These are phyloP conservation scores for Dromius quadrimaculatus DNA, from an alignment of 2,888 invertebrate species.

Conservation along the genomic window DNA sequence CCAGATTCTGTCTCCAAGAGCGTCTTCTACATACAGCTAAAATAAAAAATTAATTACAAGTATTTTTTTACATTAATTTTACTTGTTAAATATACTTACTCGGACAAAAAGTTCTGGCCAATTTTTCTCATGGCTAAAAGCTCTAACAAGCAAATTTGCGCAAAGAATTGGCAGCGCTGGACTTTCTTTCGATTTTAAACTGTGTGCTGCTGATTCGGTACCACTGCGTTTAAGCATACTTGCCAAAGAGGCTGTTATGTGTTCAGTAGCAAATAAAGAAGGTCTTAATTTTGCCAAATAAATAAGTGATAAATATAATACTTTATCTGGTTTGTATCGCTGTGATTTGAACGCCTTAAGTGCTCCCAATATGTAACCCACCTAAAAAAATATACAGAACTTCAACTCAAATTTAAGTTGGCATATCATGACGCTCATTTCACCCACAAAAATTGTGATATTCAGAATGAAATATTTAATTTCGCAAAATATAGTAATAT, in stretches of 20 bases:
- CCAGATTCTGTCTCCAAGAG: constrained; percentile 93
- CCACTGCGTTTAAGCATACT: constrained; percentile 84
- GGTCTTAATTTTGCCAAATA: constrained; percentile 86
- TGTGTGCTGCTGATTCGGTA: constrained; percentile 68
- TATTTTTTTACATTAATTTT: too few relatives aligned
- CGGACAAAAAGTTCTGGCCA: constrained; percentile 96
- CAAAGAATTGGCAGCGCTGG: constrained; percentile 84
- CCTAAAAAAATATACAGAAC: constrained; percentile 67
- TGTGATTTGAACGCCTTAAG: constrained; percentile 83
- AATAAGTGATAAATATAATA: constrained; percentile 82
- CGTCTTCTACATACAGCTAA: constrained; percentile 93
- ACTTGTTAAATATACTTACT: constrained; percentile 67
- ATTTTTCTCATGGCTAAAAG: constrained; percentile 82
- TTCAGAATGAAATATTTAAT: too few relatives aligned
- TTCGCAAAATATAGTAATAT: too few relatives aligned
- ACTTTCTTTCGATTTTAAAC: constrained; percentile 83
- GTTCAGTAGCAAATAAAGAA: constrained; percentile 80
- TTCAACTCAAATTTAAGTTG: too few relatives aligned
- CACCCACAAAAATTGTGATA: neutral
- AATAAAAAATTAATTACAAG: constrained; percentile 54
- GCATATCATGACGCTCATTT: neutral
- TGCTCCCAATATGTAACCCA: constrained; percentile 87
- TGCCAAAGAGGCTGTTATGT: constrained; percentile 82
- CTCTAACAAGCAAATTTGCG: constrained; percentile 85
- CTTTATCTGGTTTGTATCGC: constrained; percentile 85